Conservation (phyloP, 2,797 vertebrate species). For the Podarcis siculus region DNA sequence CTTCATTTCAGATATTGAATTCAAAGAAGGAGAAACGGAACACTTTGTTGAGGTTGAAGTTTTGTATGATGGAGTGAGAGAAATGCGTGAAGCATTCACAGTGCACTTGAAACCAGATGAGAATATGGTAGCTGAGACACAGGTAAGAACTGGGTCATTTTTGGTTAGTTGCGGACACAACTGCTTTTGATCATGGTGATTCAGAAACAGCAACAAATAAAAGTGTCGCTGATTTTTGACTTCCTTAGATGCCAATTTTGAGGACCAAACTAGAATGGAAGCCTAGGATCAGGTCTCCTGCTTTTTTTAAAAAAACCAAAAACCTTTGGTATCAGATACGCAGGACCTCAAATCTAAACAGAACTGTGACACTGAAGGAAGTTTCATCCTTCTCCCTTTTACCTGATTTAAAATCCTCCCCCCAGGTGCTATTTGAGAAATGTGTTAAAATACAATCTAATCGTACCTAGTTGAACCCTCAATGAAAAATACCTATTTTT, state of each 20-base stretch:
- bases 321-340: background rate
- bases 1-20: conserved; percentile 82
- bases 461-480: background rate
- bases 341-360: background rate
- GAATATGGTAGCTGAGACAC: conserved; percentile 89
- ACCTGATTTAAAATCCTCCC: background rate
- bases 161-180: background rate
- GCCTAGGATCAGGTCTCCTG: background rate
- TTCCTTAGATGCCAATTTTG: background rate
- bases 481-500: background rate
- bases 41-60: conserved; percentile 87
- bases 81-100: conserved; percentile 89
- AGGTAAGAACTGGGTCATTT: conserved; percentile 75
- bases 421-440: background rate
- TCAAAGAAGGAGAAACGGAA: conserved; percentile 85
- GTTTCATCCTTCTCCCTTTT: background rate
- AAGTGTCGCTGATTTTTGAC: background rate
- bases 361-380: background rate
- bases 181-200: background rate
- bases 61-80: conserved; percentile 85
- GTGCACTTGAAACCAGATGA: conserved; percentile 90
- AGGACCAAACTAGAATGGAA: background rate
- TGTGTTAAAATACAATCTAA: background rate
- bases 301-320: background rate
- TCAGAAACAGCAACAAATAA: background rate